phyloP scores from a whole-genome alignment of 2,797 vertebrate species.

The Mus minutoides region DNA sequence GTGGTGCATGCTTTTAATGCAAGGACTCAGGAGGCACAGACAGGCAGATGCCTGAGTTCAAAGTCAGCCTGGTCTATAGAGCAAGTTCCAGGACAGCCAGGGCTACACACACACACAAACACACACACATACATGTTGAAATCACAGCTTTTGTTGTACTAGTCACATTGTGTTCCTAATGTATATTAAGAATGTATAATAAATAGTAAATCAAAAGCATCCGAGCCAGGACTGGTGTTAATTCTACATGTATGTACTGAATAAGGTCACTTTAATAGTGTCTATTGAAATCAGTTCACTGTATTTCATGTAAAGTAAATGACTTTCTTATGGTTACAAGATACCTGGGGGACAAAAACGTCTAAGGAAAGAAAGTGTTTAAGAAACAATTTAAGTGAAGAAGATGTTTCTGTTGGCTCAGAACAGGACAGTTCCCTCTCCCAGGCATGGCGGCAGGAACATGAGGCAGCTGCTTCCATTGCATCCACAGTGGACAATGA shows the following conservation, averaged over 20 bases:
- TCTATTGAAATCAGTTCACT: background rate
- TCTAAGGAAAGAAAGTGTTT: background rate
- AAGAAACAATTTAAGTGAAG: background rate
- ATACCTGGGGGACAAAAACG: background rate
- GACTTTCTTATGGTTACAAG: background rate
- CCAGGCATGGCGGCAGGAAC: background rate
- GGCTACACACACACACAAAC: background rate
- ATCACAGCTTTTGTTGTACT: background rate
- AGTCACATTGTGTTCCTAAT: background rate
- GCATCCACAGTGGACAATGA: background rate
- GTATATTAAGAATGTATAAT: background rate
- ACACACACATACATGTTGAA: conserved; percentile 29
- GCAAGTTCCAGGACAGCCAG: background rate
- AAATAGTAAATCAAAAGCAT: background rate
- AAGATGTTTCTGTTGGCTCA: background rate
- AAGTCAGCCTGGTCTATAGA: background rate
- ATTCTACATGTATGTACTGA: background rate
- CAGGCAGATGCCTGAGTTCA: background rate
- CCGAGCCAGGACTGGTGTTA: background rate
- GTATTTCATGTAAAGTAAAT: background rate
- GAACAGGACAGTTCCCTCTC: too few species aligned
- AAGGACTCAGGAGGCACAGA: background rate
- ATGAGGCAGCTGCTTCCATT: background rate
- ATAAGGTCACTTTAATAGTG: background rate
- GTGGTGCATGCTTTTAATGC: background rate